Evolutionary conservation across 2,113 vertebrate genomes (phyloP).

Genomic region (Dasyurus viverrinus): DNA sequence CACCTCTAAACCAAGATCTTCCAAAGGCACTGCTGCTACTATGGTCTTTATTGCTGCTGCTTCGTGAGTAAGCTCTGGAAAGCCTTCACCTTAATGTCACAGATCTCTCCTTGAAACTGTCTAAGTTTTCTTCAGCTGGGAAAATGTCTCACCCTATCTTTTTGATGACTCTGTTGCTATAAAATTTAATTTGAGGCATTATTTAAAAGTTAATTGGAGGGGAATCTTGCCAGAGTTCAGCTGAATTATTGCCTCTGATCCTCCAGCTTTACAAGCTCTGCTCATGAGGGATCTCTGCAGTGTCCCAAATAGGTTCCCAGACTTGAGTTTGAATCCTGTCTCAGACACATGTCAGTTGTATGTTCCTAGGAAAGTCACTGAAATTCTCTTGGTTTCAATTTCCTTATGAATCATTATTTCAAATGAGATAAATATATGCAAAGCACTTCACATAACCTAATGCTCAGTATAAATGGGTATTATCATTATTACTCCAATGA

Average conservation of each 20-base stretch:
- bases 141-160: background rate
- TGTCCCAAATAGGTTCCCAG: background rate
- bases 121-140: background rate
- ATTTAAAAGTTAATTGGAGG: background rate
- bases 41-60: background rate
- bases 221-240: background rate
- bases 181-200: background rate
- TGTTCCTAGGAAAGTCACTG: background rate
- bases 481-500: background rate
- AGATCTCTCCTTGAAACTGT: background rate
- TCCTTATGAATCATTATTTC: background rate
- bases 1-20: background rate
- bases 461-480: background rate
- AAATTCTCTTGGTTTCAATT: background rate
- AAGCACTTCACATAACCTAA: background rate
- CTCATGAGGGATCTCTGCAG: background rate
- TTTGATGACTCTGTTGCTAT: background rate
- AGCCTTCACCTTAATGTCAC: background rate
- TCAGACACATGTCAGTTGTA: background rate
- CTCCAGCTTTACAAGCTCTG: background rate
- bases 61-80: background rate
- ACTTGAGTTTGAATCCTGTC: background rate
- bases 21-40: background rate
- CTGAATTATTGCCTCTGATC: background rate
- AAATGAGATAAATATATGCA: background rate